These are phyloP conservation scores for Drosophila lacertosa DNA, from an alignment of 1,140 invertebrate species.

Conservation along the genomic window DNA sequence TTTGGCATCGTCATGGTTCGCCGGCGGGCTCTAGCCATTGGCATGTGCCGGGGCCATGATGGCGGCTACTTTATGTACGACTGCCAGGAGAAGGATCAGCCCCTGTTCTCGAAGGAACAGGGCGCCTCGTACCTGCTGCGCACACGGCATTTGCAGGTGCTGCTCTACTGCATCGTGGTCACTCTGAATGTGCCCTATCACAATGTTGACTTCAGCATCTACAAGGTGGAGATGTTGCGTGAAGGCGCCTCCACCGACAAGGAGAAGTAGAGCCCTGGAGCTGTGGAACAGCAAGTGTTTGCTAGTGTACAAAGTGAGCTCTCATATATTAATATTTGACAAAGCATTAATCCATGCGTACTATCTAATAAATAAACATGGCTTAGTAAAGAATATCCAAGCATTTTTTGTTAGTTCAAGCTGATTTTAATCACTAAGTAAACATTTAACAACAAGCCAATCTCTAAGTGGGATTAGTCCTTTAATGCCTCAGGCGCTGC, in stretches of 20 bases:
- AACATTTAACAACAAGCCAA: slow-evolving; percentile 61
- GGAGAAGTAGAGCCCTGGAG: not conserved
- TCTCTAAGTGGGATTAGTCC: slow-evolving; percentile 17
- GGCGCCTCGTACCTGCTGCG: slow-evolving; percentile 86
- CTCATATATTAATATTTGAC: not conserved
- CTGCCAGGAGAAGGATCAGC: slow-evolving; percentile 86
- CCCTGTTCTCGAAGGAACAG: slow-evolving; percentile 86
- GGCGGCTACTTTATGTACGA: slow-evolving; percentile 87
- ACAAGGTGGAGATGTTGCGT: slow-evolving; percentile 74
- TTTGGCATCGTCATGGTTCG: slow-evolving; percentile 85
- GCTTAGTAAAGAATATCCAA: too few species aligned
- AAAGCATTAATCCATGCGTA: too few species aligned
- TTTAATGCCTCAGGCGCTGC: slow-evolving; percentile 67
- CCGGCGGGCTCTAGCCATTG: slow-evolving; percentile 86
- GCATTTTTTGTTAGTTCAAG: slow-evolving; percentile 20
- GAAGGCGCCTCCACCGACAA: slow-evolving; percentile 57
- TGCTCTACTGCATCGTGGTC: slow-evolving; percentile 86
- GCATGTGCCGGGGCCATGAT: slow-evolving; percentile 83
- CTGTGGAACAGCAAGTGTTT: not conserved
- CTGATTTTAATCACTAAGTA: slow-evolving; percentile 58
- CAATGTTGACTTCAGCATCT: slow-evolving; percentile 71
- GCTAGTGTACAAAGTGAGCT: not conserved
- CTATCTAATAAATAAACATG: not conserved
- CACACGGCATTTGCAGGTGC: slow-evolving; percentile 86
- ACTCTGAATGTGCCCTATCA: slow-evolving; percentile 84